Conservation (phyloP, 2,888 invertebrate genomes). For the Oscheius sp. region DNA sequence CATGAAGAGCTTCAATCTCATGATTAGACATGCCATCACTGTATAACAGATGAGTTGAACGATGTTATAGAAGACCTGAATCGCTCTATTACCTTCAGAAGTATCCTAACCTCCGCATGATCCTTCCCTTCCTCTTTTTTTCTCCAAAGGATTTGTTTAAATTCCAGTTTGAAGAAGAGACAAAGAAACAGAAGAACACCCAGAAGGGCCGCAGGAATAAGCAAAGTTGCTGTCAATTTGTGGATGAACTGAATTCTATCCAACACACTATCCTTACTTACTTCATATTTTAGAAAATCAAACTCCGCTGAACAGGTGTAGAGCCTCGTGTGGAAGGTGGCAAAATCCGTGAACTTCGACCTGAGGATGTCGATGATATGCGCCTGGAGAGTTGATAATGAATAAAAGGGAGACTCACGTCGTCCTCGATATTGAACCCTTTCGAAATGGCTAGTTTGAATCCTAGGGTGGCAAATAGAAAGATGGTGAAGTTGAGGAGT, state of each 20-base stretch:
- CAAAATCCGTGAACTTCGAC: constrained; percentile 79
- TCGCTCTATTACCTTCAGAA: no score
- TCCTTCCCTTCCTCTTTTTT: constrained; percentile 2
- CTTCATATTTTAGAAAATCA: constrained; percentile 77
- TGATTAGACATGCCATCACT: constrained; percentile 80
- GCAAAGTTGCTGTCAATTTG: constrained; percentile 75
- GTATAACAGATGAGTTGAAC: constrained; percentile 80
- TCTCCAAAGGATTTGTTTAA: constrained; percentile 19
- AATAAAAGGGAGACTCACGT: constrained; percentile 69
- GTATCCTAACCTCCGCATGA: constrained; percentile 25
- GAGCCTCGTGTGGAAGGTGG: constrained; percentile 81
- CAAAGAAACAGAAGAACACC: constrained; percentile 14
- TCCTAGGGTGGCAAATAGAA: constrained; percentile 69
- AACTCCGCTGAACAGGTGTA: constrained; percentile 84
- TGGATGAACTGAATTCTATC: constrained; percentile 73
- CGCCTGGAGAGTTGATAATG: constrained; percentile 71
- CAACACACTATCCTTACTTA: no score
- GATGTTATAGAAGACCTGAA: constrained; percentile 76
- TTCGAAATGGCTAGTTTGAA: constrained; percentile 71
- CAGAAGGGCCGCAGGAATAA: constrained; percentile 71
- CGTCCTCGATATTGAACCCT: constrained; percentile 71
- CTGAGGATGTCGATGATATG: constrained; percentile 81
- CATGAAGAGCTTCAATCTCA: constrained; percentile 82
- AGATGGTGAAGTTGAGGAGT: constrained; percentile 65
- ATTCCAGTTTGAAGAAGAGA: constrained; percentile 17